Evolutionary conservation across 2,797 vertebrate species (phyloP).

Genomic region (Sphenodon punctatus): DNA sequence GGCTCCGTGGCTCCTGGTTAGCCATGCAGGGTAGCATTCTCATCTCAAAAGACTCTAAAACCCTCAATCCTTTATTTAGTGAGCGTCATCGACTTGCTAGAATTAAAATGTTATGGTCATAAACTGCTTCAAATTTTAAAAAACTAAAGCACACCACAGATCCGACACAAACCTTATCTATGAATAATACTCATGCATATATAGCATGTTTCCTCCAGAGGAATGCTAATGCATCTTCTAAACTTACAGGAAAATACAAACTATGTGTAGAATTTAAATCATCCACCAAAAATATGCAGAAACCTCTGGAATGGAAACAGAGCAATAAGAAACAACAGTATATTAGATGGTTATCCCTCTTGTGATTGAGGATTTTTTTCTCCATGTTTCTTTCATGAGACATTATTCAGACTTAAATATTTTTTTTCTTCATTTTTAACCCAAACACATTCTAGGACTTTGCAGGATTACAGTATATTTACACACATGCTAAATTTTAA

Average conservation of each 20-base stretch:
- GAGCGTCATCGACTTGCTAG: no score
- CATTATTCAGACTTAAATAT: accelerated
- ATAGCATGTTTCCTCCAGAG: not conserved
- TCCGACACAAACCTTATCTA: not conserved
- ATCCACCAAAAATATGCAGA: not conserved
- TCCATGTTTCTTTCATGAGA: accelerated
- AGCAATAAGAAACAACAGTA: not conserved
- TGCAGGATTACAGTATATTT: not conserved
- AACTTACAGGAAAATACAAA: not conserved
- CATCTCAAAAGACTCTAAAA: no score
- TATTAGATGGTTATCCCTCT: not conserved
- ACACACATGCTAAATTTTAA: not conserved
- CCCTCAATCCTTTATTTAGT: no score
- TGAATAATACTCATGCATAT: not conserved
- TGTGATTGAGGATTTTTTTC: accelerated
- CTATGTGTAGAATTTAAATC: accelerated
- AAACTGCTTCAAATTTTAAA: not conserved
- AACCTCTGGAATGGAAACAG: not conserved
- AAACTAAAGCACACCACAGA: not conserved
- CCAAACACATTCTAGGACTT: accelerated
- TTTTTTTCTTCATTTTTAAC: not conserved
- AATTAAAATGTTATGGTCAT: not conserved
- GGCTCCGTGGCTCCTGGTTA: no score
- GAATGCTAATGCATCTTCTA: not conserved
- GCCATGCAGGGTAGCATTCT: no score